Evolutionary conservation across 1,140 invertebrate species (phyloP).

Genomic region (Listronotus bonariensis): DNA sequence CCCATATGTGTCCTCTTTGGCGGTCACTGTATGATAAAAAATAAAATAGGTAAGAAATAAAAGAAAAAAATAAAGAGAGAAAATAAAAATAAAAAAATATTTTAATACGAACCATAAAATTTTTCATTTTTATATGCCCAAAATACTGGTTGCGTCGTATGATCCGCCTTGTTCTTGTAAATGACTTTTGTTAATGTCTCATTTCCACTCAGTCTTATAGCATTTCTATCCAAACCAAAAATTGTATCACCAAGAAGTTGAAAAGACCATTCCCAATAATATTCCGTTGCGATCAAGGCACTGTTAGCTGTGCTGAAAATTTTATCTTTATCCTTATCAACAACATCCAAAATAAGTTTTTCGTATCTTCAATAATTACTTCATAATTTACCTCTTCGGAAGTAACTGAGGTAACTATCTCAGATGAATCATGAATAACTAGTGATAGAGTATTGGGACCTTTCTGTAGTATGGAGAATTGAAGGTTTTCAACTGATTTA

Average conservation of each 20-base stretch:
- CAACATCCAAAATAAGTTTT: conserved; percentile 35
- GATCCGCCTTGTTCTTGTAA: conserved; percentile 48
- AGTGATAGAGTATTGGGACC: conserved; percentile 19
- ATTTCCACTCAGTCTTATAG: conserved; percentile 38
- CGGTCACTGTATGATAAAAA: no score
- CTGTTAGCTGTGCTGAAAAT: conserved; percentile 54
- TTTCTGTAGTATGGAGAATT: conserved; percentile 24
- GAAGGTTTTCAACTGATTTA: background rate
- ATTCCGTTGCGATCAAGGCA: conserved; percentile 55
- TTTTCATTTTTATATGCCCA: conserved; percentile 50
- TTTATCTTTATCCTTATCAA: conserved; percentile 31
- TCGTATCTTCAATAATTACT: background rate
- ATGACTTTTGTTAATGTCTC: conserved; percentile 46
- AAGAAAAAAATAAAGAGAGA: no score
- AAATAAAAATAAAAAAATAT: no score
- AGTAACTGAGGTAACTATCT: background rate
- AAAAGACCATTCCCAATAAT: conserved; percentile 57
- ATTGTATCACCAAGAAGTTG: conserved; percentile 46
- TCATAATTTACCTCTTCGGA: conserved; percentile 5
- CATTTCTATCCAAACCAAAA: conserved; percentile 49
- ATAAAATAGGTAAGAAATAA: no score
- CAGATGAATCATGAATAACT: conserved; percentile 23
- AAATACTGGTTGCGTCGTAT: conserved; percentile 47
- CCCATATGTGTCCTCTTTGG: no score
- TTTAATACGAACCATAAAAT: conserved; percentile 44